Conservation (phyloP, 2,888 invertebrate species). For the Eledone cirrhosa region DNA sequence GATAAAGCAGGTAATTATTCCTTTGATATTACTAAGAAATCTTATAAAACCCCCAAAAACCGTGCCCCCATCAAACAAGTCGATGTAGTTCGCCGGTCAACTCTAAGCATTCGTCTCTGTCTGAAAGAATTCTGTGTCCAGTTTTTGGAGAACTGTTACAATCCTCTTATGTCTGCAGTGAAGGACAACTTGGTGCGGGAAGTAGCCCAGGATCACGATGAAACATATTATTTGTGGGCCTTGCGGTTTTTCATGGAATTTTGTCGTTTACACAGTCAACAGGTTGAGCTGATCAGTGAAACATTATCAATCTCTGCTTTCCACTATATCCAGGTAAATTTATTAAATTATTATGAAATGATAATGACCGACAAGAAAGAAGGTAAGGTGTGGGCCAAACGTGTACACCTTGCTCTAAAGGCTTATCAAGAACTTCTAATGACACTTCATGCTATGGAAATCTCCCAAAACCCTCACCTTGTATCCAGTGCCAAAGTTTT, state of each 20-base stretch:
- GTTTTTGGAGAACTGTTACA: conserved; percentile 91
- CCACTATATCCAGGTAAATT: conserved; percentile 92
- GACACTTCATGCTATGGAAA: conserved; percentile 85
- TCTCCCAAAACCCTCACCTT: conserved; percentile 76
- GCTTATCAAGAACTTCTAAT: conserved; percentile 84
- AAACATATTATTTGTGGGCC: conserved; percentile 93
- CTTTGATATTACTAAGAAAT: conserved; percentile 79
- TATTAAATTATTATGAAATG: conserved; percentile 84
- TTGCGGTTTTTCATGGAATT: conserved; percentile 97
- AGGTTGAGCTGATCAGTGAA: conserved; percentile 90
- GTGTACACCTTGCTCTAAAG: conserved; percentile 82
- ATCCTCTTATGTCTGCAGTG: conserved; percentile 87
- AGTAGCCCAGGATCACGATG: conserved; percentile 81
- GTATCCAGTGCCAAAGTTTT: conserved; percentile 84
- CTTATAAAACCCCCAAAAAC: conserved; percentile 80
- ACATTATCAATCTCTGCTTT: conserved; percentile 91
- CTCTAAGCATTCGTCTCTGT: conserved; percentile 86
- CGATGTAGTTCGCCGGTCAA: conserved; percentile 79
- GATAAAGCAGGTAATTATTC: conserved; percentile 80
- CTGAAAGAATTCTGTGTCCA: conserved; percentile 92
- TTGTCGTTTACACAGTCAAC: conserved; percentile 86
- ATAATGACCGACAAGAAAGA: conserved; percentile 87
- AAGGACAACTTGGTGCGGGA: conserved; percentile 72
- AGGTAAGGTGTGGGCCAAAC: conserved; percentile 80
- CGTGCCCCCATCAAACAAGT: conserved; percentile 75